Percentiles rank a stretch among this genome's conserved stretches.
phyloP scores from a whole-genome alignment of 2,113 vertebrate genomes.

The Zapus hudsonius region DNA sequence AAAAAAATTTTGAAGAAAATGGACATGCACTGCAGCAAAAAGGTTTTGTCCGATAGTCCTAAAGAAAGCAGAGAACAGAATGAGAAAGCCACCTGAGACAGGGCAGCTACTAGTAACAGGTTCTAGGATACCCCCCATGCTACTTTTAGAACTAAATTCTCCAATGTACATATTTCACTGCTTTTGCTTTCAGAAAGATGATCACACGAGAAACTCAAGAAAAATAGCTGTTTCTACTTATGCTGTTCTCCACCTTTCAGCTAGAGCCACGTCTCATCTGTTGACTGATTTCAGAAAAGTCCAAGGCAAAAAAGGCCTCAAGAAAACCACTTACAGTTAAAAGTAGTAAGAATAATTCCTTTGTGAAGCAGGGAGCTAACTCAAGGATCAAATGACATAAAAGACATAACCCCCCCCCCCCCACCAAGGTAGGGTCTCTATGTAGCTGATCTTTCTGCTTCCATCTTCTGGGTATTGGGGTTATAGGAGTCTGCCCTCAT shows the following conservation, averaged over 20 bases:
- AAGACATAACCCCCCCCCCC: too few relatives aligned
- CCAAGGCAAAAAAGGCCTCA: conserved; percentile 23
- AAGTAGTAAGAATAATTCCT: background rate
- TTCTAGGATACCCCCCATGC: background rate
- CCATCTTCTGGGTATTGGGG: too few relatives aligned
- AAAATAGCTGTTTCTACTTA: conserved; percentile 7
- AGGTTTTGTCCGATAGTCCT: conserved; percentile 99
- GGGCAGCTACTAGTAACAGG: background rate
- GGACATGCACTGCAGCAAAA: conserved; percentile 99
- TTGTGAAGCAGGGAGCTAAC: background rate
- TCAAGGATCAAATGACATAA: background rate
- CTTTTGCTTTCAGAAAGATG: background rate
- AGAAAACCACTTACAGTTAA: conserved; percentile 9
- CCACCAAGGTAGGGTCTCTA: too few relatives aligned
- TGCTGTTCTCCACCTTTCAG: conserved; percentile 15
- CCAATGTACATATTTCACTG: background rate
- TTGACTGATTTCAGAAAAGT: conserved; percentile 3
- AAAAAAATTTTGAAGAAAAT: conserved; percentile 99
- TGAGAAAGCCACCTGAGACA: conserved; percentile 50
- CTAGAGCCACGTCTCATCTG: background rate
- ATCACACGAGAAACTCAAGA: conserved; percentile 26
- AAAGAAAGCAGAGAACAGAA: conserved; percentile 78
- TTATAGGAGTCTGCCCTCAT: too few relatives aligned
- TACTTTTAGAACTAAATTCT: conserved; percentile 31
- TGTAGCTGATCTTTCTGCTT: too few relatives aligned